phyloP scores from a whole-genome alignment of 1,140 invertebrate genomes.

The Drosophila melanica region DNA sequence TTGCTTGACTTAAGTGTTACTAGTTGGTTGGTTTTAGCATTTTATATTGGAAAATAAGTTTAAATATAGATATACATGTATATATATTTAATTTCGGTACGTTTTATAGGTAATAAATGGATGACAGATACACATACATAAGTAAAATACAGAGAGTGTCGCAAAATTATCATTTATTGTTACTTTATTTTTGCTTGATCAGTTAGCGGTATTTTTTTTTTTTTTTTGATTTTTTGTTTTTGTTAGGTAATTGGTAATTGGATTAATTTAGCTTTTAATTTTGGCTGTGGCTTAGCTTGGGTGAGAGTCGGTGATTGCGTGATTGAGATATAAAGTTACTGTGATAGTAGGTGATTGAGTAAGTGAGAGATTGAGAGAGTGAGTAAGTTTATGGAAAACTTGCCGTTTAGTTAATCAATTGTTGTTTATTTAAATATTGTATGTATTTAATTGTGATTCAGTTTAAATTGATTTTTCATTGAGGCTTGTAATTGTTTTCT shows the following conservation, averaged over 20 bases:
- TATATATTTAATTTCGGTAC: constrained; percentile 9
- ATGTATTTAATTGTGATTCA: constrained; percentile 29
- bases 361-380: constrained; percentile 42
- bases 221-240: constrained; percentile 20
- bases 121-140: constrained; percentile 27
- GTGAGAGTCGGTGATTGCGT: constrained; percentile 48
- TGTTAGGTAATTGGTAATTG: constrained; percentile 20
- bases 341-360: constrained; percentile 45
- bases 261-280: constrained; percentile 39
- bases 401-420: constrained; percentile 31
- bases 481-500: constrained; percentile 20
- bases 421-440: constrained; percentile 36
- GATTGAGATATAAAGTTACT: constrained; percentile 20
- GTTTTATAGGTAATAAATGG: constrained; percentile 11
- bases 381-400: constrained; percentile 41
- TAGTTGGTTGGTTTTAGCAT: constrained; percentile 1
- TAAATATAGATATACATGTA: constrained; percentile 20
- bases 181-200: constrained; percentile 42
- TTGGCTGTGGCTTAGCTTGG: constrained; percentile 37
- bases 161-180: constrained; percentile 35
- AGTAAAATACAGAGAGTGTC: constrained; percentile 27
- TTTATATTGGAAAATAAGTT: constrained; percentile 6
- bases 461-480: constrained; percentile 32
- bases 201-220: constrained; percentile 35
- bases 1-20: constrained; percentile 5